Percentiles rank a stretch among this genome's conserved stretches.
Conservation (phyloP, 2,113 vertebrate genomes). For the Mormyrus iriodes region DNA sequence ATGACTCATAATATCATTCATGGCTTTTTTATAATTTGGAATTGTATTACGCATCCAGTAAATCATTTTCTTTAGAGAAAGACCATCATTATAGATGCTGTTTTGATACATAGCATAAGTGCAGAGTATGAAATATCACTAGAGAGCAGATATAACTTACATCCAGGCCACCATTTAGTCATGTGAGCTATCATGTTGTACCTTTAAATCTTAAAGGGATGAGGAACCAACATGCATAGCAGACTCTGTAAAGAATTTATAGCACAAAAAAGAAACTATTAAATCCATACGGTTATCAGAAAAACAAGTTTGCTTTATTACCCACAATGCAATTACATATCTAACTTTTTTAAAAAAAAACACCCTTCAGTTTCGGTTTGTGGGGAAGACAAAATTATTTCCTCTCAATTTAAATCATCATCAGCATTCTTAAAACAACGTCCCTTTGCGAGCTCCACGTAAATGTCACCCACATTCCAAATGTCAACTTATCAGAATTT, state of each 20-base stretch:
- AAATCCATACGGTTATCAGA: not conserved
- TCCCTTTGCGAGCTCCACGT: constrained; percentile 28
- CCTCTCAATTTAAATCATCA: constrained; percentile 34
- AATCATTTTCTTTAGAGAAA: not conserved
- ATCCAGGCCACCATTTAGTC: not conserved
- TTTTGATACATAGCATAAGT: not conserved
- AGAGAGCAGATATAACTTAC: not conserved
- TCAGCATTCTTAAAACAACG: constrained; percentile 42
- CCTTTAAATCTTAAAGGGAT: constrained; percentile 86
- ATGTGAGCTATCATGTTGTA: constrained; percentile 46
- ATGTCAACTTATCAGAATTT: constrained; percentile 53
- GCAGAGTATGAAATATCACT: not conserved
- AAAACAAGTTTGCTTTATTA: not conserved
- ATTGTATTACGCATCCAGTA: not conserved
- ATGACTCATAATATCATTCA: not conserved
- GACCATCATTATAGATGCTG: not conserved
- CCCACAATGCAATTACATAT: constrained; percentile 4
- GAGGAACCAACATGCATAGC: constrained; percentile 40
- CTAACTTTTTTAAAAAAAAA: not conserved
- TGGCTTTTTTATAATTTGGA: not conserved
- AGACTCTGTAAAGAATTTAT: not conserved
- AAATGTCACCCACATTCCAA: constrained; percentile 50
- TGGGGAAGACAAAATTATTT: constrained; percentile 17
- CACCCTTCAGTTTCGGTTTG: not conserved
- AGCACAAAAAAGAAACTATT: not conserved